phyloP scores from a whole-genome alignment of 92 coral and sea anemone genomes.

The Desmophyllum pertusum region DNA sequence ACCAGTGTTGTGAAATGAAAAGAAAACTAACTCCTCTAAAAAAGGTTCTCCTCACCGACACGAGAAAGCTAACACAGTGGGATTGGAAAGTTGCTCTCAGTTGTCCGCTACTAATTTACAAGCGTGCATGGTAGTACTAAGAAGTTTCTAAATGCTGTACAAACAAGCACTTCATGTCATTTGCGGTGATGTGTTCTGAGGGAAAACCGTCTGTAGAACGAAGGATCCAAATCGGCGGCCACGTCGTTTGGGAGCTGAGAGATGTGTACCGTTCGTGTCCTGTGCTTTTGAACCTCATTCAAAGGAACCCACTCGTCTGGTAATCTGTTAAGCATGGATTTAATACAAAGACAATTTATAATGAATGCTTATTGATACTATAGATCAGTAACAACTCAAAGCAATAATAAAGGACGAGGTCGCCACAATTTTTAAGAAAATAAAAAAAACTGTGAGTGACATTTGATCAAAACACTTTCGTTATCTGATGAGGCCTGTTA shows the following conservation, averaged over 20 bases:
- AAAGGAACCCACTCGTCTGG: conserved; percentile 95
- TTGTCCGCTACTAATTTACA: conserved; percentile 2
- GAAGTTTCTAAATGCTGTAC: background rate
- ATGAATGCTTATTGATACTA: no score
- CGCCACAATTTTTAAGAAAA: no score
- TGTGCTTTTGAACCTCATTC: conserved; percentile 75
- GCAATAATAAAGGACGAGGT: no score
- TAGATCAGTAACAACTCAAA: no score
- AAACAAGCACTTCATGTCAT: conserved; percentile 29
- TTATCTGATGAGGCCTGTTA: no score
- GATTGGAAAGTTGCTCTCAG: no score
- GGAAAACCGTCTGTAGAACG: conserved; percentile 90
- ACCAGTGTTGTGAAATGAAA: background rate
- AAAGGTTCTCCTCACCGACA: background rate
- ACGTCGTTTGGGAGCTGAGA: conserved; percentile 89
- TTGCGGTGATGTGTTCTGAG: conserved; percentile 87
- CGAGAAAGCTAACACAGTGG: no score
- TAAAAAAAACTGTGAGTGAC: no score
- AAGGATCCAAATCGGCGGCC: conserved; percentile 92
- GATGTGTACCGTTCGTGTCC: conserved; percentile 76
- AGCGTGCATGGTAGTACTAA: background rate
- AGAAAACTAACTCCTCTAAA: background rate
- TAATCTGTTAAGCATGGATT: conserved; percentile 56
- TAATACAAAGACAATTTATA: background rate
- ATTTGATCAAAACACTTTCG: no score